These are phyloP conservation scores for Limulus polyphemus DNA, from an alignment of 2,888 invertebrate species.

Conservation along the genomic window DNA sequence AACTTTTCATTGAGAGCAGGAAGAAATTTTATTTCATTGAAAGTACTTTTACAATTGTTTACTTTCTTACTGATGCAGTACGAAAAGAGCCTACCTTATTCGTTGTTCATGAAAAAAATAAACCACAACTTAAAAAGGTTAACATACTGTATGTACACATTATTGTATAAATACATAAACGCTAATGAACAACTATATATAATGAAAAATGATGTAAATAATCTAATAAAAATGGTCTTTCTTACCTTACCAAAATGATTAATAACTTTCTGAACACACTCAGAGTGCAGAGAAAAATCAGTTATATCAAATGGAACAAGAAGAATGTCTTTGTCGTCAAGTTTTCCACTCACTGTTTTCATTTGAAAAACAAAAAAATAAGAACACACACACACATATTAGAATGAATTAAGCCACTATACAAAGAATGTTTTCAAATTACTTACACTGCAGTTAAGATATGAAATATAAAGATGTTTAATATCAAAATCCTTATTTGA, in stretches of 20 bases:
- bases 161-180: not conserved
- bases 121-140: not conserved
- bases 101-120: too few relatives aligned
- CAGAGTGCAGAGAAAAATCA: conserved; percentile 29
- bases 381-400: not conserved
- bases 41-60: too few relatives aligned
- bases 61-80: too few relatives aligned
- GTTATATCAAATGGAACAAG: conserved; percentile 18
- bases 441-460: too few relatives aligned
- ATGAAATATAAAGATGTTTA: too few relatives aligned
- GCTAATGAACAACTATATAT: not conserved
- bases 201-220: not conserved
- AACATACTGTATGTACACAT: not conserved
- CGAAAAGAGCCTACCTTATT: too few relatives aligned
- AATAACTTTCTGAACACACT: conserved; percentile 30
- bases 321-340: conserved; percentile 10
- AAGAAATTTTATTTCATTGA: too few relatives aligned
- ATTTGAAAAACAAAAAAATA: not conserved
- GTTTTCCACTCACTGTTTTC: conserved; percentile 4
- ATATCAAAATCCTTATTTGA: too few relatives aligned
- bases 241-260: conserved; percentile 42
- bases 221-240: not conserved
- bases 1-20: too few relatives aligned
- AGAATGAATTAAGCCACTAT: too few relatives aligned
- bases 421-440: too few relatives aligned